Evolutionary conservation across 2,113 vertebrate genomes (phyloP).

Genomic region (Hiodon alosoides): DNA sequence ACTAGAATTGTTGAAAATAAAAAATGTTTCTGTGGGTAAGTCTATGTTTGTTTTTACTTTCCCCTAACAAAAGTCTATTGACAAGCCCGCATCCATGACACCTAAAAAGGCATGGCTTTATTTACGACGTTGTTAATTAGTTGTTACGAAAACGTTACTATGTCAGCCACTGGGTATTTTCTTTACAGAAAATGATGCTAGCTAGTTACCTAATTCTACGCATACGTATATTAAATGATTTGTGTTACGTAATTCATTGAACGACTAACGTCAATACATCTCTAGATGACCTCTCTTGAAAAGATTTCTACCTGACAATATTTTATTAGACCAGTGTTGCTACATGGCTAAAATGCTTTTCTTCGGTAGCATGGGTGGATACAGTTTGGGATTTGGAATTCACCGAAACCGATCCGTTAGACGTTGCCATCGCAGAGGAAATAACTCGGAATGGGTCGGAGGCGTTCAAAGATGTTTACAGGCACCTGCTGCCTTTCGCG

Average conservation of each 20-base stretch:
- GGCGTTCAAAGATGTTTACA: slow-evolving; percentile 62
- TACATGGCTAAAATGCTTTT: not conserved
- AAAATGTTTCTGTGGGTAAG: slow-evolving; percentile 45
- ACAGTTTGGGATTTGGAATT: slow-evolving; percentile 82
- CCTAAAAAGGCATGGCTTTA: too few relatives aligned
- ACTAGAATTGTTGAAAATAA: slow-evolving; percentile 47
- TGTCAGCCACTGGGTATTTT: too few relatives aligned
- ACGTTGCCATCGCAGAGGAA: slow-evolving; percentile 52
- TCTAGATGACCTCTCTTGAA: too few relatives aligned
- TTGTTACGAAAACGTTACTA: too few relatives aligned
- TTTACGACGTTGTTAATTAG: too few relatives aligned
- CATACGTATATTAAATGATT: not conserved
- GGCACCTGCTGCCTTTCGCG: slow-evolving; percentile 52
- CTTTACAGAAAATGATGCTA: not conserved
- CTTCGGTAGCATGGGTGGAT: slow-evolving; percentile 72
- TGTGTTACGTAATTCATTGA: not conserved
- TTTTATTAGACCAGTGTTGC: not conserved
- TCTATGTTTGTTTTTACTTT: not conserved
- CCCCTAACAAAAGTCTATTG: not conserved
- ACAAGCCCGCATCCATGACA: not conserved
- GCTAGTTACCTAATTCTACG: too few relatives aligned
- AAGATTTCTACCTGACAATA: too few relatives aligned
- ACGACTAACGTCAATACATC: too few relatives aligned
- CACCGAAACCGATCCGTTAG: slow-evolving; percentile 69
- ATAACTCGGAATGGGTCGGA: slow-evolving; percentile 49